phyloP scores from a whole-genome alignment of 2,113 vertebrate species.

The Dicerorhinus sumatrensis region DNA sequence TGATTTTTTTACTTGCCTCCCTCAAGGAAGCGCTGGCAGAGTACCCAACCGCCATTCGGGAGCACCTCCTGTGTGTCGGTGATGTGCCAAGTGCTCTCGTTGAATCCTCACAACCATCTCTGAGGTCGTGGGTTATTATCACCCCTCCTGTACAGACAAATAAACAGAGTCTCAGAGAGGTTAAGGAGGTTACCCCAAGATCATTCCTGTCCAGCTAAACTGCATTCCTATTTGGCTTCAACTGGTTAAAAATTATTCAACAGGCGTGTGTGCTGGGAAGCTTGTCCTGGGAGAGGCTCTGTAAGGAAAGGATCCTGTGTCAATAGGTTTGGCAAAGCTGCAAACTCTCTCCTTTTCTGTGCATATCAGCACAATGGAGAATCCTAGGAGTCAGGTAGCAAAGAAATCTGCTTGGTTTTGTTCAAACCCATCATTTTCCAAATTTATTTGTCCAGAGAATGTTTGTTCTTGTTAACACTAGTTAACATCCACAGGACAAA shows the following conservation, averaged over 20 bases:
- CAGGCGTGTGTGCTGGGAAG: background rate
- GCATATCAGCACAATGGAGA: background rate
- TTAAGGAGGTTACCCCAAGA: background rate
- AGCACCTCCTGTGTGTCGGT: background rate
- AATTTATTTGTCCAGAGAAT: background rate
- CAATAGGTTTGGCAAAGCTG: background rate
- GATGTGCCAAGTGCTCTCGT: background rate
- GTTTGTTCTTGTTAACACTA: background rate
- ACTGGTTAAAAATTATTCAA: background rate
- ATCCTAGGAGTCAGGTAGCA: background rate
- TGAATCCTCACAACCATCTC: too few species aligned
- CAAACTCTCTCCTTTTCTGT: too few species aligned
- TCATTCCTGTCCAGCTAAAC: background rate
- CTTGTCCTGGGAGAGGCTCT: background rate
- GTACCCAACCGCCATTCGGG: rapidly evolving
- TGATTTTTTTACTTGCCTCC: background rate
- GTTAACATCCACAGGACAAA: background rate
- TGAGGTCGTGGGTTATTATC: background rate
- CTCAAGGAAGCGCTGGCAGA: background rate
- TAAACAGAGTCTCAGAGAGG: background rate
- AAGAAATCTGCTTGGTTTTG: background rate
- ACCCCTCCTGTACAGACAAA: background rate
- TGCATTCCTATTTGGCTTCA: background rate
- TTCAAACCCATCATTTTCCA: background rate
- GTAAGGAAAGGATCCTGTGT: background rate